Evolutionary conservation across 2,888 invertebrate species (phyloP).

Genomic region (Arctia plantaginis): DNA sequence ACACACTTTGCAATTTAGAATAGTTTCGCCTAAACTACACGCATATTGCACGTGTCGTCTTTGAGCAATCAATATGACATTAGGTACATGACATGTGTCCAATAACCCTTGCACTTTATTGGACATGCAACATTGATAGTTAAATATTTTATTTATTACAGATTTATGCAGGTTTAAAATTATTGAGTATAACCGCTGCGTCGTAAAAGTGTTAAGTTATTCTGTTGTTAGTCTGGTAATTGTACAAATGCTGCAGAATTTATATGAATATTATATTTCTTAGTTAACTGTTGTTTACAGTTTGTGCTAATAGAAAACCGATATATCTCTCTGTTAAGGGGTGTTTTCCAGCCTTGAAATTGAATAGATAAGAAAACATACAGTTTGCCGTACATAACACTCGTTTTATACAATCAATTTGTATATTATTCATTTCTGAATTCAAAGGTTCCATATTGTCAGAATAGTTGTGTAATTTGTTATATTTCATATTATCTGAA

Average conservation of each 20-base stretch:
- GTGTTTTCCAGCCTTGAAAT: neutral
- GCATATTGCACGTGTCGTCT: slow-evolving; percentile 7
- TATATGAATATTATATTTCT: slow-evolving; percentile 3
- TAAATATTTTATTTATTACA: slow-evolving; percentile 36
- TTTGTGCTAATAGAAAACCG: neutral
- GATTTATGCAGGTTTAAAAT: slow-evolving; percentile 20
- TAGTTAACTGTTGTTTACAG: neutral
- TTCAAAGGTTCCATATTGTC: neutral
- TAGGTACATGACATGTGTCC: slow-evolving; percentile 39
- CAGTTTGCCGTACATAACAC: neutral
- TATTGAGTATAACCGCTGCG: slow-evolving; percentile 12
- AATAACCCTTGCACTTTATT: slow-evolving; percentile 40
- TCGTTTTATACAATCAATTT: too few relatives aligned
- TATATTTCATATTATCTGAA: neutral
- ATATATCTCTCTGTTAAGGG: neutral
- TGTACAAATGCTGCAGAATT: slow-evolving; percentile 3
- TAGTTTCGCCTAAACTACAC: neutral
- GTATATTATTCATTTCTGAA: neutral
- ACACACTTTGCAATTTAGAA: neutral
- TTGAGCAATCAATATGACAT: neutral
- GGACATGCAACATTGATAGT: slow-evolving; percentile 38
- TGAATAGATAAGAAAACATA: neutral
- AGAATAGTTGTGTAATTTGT: neutral
- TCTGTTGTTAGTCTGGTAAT: slow-evolving; percentile 5
- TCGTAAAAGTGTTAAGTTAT: slow-evolving; percentile 14